A percentile compares a stretch with the other conserved stretches of the same genome.
These are phyloP conservation scores for Seriola dumerili DNA, from an alignment of 2,113 vertebrate genomes.

Conservation along the genomic window DNA sequence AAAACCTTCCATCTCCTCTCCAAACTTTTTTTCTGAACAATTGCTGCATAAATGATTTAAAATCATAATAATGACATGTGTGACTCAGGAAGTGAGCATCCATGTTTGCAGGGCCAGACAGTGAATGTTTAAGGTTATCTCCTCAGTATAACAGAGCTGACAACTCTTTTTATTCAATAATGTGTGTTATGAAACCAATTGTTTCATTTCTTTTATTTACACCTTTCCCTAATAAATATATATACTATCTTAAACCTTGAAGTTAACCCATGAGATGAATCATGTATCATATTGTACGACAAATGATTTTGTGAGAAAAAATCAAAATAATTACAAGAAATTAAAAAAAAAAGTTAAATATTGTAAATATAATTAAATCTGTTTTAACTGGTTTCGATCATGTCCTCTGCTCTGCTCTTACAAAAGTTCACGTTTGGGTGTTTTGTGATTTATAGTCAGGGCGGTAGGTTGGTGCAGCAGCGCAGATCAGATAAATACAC, in stretches of 20 bases:
- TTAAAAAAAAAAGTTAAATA: neutral
- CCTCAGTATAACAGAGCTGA: no score
- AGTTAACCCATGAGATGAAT: conserved; percentile 2
- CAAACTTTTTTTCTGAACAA: neutral
- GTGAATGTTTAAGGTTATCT: no score
- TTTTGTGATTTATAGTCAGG: neutral
- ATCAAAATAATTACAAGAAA: neutral
- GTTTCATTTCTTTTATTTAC: neutral
- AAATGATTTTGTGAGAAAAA: conserved; percentile 4
- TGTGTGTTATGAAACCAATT: neutral
- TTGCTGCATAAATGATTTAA: neutral
- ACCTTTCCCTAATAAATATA: neutral
- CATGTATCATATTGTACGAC: neutral
- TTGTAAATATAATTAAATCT: neutral
- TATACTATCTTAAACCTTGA: neutral
- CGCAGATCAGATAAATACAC: neutral
- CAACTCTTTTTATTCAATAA: neutral
- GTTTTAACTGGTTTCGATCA: no score
- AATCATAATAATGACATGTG: neutral
- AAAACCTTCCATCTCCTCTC: neutral
- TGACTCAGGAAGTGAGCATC: neutral
- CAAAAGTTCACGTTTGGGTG: no score
- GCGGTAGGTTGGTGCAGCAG: neutral
- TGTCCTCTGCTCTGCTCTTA: no score
- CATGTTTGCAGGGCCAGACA: neutral